A percentile compares a stretch with the other conserved stretches of the same genome.
Conservation (phyloP, 2,888 invertebrate species). For the Trichogramma evanescens region DNA sequence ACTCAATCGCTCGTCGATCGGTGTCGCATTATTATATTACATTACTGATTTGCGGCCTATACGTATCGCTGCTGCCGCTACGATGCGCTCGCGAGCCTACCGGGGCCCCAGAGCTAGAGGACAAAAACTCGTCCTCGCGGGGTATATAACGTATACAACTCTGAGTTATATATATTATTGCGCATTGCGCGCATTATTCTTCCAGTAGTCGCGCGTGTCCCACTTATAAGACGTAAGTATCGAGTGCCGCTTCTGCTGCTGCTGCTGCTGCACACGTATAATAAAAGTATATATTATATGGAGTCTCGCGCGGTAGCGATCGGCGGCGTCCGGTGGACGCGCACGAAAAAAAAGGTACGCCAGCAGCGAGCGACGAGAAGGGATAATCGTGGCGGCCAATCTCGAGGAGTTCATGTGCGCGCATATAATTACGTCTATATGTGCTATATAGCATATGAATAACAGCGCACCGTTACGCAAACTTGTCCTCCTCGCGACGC, state of each 20-base stretch:
- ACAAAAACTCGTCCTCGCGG: no score
- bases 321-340: not conserved
- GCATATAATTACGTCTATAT: not conserved
- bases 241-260: not conserved
- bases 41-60: no score
- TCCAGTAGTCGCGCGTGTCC: no score
- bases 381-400: slow-evolving; percentile 5
- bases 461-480: slow-evolving; percentile 8
- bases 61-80: no score
- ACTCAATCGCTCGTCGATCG: no score
- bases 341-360: not conserved
- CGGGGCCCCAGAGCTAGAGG: no score
- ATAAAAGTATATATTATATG: not conserved
- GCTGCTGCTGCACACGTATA: not conserved
- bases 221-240: not conserved
- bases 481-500: slow-evolving; percentile 10
- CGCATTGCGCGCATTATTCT: no score
- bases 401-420: slow-evolving; percentile 2
- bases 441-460: not conserved
- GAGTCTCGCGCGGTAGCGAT: not conserved
- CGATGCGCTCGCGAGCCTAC: no score
- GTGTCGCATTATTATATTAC: no score
- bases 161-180: no score
- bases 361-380: not conserved
- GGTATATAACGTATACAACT: no score